Base-by-base conservation (phyloP, 2,113 vertebrate species). In the Engystomops pustulosus region DNA sequence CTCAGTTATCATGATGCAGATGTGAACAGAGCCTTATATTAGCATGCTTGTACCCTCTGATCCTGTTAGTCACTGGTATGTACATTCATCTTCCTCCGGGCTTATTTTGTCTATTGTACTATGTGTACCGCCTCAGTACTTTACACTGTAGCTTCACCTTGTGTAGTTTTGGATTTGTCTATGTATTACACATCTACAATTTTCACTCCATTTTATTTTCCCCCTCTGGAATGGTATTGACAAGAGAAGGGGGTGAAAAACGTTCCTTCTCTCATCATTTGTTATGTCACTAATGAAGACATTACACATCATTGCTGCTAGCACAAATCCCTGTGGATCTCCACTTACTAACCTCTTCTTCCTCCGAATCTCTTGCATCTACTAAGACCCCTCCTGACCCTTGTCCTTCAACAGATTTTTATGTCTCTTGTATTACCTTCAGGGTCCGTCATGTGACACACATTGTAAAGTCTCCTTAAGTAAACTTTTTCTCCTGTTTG, bases 381-480 rank as follows among this genome's bases (percentile, higher is more conserved):
- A 58, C 20, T 55, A 77, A 32, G 58, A 77, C 49, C n/a, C n/a
- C n/a, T 51, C 72, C 32, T 58, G 49, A 77, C 74, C 74, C 49
- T 51, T 77, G 74, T 77, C 74, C 74, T 79, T 79, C 53, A 65
- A 79, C 77, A 65, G 55, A 79, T 79, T 79, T n/a, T 65, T 65
- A 65, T 45, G 36, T 79, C 77, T 79, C 20, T 58, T 41, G n/a
- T 30, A 79, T 25, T 78, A 78, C 49, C 71, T 77, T 77, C 55
- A 45, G 65, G 36, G 20, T 38, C 51, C 32, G 23, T 65, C 77
- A 41, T 65, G 23, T 79, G 77, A 65, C 77, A 65, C 14, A 6
- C 23, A 65, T 58, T 79, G 10, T 65, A 45, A 62, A 38, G 77
- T 41, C 77, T 45, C 17, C 45, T 51, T 41, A 34, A 45, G 55